phyloP scores from a whole-genome alignment of 2,797 vertebrate species.

The Notamacropus eugenii region DNA sequence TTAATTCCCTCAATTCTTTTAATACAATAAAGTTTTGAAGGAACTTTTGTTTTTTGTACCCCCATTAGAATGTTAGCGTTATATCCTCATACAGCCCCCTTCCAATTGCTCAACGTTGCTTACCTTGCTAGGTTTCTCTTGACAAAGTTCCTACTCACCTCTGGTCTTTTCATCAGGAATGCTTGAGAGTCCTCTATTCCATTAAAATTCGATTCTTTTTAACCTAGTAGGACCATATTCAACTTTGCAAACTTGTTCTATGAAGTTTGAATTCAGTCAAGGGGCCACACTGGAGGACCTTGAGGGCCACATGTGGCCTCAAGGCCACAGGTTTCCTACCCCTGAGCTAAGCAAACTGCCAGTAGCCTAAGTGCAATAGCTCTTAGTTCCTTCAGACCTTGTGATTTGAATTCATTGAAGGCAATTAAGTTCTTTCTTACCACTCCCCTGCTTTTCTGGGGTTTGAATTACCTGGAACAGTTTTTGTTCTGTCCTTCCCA shows the following conservation, averaged over 20 bases:
- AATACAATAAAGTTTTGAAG: background rate
- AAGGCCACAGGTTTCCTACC: too few species aligned
- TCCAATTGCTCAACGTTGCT: background rate
- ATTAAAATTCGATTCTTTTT: background rate
- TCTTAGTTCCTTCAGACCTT: too few species aligned
- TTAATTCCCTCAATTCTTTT: background rate
- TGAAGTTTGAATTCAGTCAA: too few species aligned
- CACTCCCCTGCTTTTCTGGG: too few species aligned
- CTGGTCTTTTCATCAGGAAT: background rate
- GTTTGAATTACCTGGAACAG: too few species aligned
- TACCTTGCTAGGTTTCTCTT: background rate
- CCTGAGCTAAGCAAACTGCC: too few species aligned
- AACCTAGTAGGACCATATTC: background rate
- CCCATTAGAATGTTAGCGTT: background rate
- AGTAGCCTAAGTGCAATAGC: too few species aligned
- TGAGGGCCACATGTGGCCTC: too few species aligned
- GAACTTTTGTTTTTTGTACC: background rate
- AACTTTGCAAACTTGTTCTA: background rate
- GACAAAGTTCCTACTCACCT: background rate
- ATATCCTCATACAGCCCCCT: background rate
- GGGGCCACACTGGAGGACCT: too few species aligned
- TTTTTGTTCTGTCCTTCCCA: too few species aligned
- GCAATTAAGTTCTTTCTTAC: too few species aligned
- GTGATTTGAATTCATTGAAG: too few species aligned
- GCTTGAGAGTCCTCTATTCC: background rate